Evolutionary conservation across 2,888 invertebrate genomes (phyloP).

Genomic region (Phortica magna): DNA sequence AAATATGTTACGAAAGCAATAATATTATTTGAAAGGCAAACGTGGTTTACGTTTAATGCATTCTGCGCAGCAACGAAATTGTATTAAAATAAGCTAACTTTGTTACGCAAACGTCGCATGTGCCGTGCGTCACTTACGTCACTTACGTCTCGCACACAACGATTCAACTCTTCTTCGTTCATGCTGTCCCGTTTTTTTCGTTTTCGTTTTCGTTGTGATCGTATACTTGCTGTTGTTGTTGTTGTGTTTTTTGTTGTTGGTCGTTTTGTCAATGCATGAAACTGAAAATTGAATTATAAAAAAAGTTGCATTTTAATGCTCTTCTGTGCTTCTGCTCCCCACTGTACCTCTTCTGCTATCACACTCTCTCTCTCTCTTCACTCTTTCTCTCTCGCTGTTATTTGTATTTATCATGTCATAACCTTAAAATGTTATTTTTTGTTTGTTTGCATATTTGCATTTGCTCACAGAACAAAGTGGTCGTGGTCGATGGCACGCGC

Average conservation of each 20-base stretch:
- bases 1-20: neutral
- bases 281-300: conserved; percentile 44
- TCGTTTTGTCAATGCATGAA: too few relatives aligned
- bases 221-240: too few relatives aligned
- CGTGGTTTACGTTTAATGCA: conserved; percentile 50
- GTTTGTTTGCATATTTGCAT: neutral
- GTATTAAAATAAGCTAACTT: neutral
- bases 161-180: too few relatives aligned
- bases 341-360: neutral
- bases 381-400: neutral
- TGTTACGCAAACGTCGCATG: conserved; percentile 44
- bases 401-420: neutral
- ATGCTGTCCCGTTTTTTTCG: too few relatives aligned
- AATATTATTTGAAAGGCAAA: neutral
- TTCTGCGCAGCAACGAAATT: conserved; percentile 6
- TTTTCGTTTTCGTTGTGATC: conserved; percentile 13
- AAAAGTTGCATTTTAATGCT: conserved; percentile 51
- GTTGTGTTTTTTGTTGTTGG: conserved; percentile 31
- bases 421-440: neutral
- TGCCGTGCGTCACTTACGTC: neutral
- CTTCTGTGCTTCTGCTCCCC: neutral
- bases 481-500: conserved; percentile 88
- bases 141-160: conserved; percentile 23
- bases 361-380: neutral
- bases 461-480: conserved; percentile 86